phyloP scores from a whole-genome alignment of 2,113 vertebrate species.

The Gavia stellata region DNA sequence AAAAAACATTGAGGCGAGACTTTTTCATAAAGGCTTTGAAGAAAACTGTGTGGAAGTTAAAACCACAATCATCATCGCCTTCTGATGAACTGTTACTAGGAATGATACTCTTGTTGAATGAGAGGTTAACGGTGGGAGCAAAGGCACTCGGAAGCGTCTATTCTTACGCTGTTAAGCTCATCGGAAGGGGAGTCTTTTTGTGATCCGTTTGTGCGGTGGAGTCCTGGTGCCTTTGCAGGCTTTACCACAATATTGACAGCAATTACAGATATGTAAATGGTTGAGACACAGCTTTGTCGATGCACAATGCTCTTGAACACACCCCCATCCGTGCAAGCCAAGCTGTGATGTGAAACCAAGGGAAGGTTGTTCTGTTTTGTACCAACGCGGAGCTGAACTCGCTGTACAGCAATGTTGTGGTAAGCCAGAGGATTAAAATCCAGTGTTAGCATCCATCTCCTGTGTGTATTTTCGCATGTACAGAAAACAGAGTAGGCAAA shows the following conservation, averaged over 20 bases:
- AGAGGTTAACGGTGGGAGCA: not conserved
- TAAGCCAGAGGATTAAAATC: not conserved
- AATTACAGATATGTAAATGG: not conserved
- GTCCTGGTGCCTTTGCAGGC: not conserved
- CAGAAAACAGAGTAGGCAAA: not conserved
- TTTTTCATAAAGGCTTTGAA: not conserved
- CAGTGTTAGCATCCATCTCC: fast-evolving
- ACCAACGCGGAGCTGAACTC: not conserved
- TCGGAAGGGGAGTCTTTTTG: not conserved
- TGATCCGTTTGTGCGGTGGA: not conserved
- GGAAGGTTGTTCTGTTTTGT: not conserved
- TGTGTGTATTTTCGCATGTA: not conserved
- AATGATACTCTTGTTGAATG: not conserved
- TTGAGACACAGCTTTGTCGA: not conserved
- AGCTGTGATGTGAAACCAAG: not conserved
- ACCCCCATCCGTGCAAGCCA: not conserved
- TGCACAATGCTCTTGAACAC: not conserved
- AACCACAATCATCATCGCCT: not conserved
- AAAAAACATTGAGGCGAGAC: not conserved
- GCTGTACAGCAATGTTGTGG: not conserved
- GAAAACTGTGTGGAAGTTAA: not conserved
- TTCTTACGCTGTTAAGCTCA: not conserved
- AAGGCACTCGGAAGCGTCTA: not conserved
- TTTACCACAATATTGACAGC: not conserved
- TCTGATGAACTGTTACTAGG: not conserved